phyloP scores from a whole-genome alignment of 2,113 vertebrate genomes.

The Cathartes aura region DNA sequence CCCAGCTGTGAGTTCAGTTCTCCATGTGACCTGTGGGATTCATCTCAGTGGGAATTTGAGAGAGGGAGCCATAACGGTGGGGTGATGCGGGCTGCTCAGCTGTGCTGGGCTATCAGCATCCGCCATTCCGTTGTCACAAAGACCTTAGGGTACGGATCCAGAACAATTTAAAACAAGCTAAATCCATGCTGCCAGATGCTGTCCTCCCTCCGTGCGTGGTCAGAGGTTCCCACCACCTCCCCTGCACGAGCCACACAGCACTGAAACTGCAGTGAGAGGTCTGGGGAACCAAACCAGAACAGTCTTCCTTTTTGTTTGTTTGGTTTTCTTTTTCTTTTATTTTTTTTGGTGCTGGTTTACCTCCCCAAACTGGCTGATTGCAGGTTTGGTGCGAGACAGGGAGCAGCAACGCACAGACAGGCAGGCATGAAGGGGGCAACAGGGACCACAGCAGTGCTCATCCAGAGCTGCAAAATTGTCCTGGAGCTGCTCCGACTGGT shows the following conservation, averaged over 20 bases:
- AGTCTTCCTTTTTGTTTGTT: background rate
- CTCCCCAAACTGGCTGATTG: background rate
- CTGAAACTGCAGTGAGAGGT: background rate
- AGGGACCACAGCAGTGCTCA: background rate
- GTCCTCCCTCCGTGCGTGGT: background rate
- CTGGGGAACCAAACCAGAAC: background rate
- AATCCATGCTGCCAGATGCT: background rate
- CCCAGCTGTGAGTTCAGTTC: constrained; percentile 23
- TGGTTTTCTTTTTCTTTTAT: fast-evolving
- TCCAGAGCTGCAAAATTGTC: background rate
- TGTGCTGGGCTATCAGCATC: constrained; percentile 8
- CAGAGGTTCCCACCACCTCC: background rate
- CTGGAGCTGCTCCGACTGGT: background rate
- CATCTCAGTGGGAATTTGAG: background rate
- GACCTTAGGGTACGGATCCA: background rate
- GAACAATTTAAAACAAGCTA: background rate
- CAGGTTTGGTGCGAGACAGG: background rate
- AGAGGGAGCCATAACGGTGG: background rate
- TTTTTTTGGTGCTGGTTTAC: background rate
- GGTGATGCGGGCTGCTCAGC: background rate
- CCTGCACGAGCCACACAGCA: background rate
- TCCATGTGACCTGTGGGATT: background rate
- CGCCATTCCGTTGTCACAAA: background rate
- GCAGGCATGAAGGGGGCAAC: background rate
- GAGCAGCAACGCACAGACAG: background rate